A percentile compares a stretch with the other conserved stretches of the same genome.
Conservation (phyloP, 2,113 vertebrate species). For the Eurystomus gularis region DNA sequence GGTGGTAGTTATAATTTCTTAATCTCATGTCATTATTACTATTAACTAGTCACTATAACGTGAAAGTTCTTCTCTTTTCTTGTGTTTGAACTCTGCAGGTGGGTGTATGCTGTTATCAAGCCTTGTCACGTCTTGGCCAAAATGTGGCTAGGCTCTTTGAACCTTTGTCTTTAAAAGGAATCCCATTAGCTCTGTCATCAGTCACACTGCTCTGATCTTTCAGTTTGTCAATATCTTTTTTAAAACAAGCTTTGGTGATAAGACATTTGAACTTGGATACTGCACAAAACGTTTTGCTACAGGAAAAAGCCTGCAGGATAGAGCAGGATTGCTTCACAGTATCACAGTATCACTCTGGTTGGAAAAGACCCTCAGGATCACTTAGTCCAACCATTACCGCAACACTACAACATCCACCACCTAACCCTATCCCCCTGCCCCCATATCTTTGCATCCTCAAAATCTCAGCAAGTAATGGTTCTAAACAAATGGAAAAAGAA, state of each 20-base stretch:
- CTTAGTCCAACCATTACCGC: no score
- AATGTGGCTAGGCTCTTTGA: background rate
- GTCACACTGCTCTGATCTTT: background rate
- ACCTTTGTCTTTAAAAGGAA: conserved; percentile 4
- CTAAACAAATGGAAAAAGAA: background rate
- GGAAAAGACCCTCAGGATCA: no score
- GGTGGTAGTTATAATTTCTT: background rate
- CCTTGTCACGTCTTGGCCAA: background rate
- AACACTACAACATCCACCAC: no score
- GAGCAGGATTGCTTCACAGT: background rate
- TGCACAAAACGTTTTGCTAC: background rate
- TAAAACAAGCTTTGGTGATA: background rate
- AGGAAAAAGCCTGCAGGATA: background rate
- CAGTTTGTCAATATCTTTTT: conserved; percentile 34
- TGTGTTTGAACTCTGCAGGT: background rate
- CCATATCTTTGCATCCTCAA: no score
- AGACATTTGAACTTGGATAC: conserved; percentile 1
- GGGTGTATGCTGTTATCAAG: rapidly evolving
- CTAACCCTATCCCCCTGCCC: no score
- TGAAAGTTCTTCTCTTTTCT: background rate
- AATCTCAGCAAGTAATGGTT: background rate
- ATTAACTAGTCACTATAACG: background rate
- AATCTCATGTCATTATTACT: background rate
- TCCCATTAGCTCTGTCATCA: background rate
- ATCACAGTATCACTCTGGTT: no score